Conservation (phyloP, 2,797 vertebrate genomes). For the Xenops minutus region DNA sequence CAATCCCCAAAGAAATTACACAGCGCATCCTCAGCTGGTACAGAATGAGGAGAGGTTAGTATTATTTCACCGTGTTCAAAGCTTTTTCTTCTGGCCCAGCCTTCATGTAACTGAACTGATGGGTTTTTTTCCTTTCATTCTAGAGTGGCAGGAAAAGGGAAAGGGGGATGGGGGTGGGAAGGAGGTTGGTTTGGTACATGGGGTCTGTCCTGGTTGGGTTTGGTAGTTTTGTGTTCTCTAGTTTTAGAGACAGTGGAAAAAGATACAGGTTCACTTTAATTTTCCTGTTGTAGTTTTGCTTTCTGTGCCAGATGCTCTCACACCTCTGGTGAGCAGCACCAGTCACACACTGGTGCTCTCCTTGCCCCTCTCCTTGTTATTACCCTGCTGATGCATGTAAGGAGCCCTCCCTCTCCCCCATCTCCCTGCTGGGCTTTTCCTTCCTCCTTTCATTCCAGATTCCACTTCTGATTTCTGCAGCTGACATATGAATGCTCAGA, state of each 20-base stretch:
- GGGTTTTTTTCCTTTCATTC: background rate
- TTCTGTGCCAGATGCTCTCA: background rate
- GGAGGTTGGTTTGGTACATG: accelerated
- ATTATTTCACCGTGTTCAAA: background rate
- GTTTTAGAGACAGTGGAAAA: background rate
- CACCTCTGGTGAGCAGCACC: background rate
- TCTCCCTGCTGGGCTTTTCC: background rate
- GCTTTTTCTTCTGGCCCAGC: background rate
- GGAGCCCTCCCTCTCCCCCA: background rate
- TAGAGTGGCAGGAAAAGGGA: background rate
- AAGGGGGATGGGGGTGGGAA: background rate
- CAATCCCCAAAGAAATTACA: background rate
- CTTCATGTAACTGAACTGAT: background rate
- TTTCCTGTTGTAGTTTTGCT: background rate
- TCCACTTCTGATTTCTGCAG: background rate
- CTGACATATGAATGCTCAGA: background rate
- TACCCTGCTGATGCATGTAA: background rate
- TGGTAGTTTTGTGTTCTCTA: background rate
- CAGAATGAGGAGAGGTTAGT: background rate
- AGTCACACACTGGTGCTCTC: background rate
- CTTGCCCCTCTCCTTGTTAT: background rate
- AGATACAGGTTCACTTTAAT: background rate
- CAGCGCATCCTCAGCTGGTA: background rate
- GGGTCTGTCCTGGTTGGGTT: background rate
- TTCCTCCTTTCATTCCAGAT: background rate